Conservation (phyloP, 2,797 vertebrate species). For the Huso huso region DNA sequence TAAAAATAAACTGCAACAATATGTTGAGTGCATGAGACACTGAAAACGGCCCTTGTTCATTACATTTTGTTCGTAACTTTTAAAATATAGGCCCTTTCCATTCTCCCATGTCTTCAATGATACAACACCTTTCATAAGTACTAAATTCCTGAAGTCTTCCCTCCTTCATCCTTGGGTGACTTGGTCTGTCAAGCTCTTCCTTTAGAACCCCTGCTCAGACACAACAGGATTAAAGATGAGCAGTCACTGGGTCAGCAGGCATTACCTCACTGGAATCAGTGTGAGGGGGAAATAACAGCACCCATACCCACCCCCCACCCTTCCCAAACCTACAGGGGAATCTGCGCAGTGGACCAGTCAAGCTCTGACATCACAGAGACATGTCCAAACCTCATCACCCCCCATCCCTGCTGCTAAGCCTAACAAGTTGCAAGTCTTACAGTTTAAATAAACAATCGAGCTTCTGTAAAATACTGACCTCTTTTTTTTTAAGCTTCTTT, state of each 20-base stretch:
- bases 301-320: slow-evolving; percentile 3
- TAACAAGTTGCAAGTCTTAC: too few species aligned
- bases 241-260: slow-evolving; percentile 16
- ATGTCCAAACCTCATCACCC: slow-evolving; percentile 11
- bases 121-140: not conserved
- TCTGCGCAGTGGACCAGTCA: not conserved
- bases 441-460: too few species aligned
- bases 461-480: too few species aligned
- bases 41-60: too few species aligned
- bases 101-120: too few species aligned
- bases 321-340: not conserved
- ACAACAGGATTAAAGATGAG: slow-evolving; percentile 20
- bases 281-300: slow-evolving; percentile 11
- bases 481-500: too few species aligned
- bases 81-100: too few species aligned
- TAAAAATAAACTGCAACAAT: too few species aligned
- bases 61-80: too few species aligned
- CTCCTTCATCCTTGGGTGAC: not conserved
- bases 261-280: slow-evolving; percentile 16
- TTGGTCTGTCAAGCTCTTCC: slow-evolving; percentile 32
- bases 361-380: slow-evolving; percentile 7
- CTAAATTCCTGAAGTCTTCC: not conserved
- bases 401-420: too few species aligned
- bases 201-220: slow-evolving; percentile 25
- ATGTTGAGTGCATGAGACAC: too few species aligned